Base-by-base conservation (phyloP, 2,113 vertebrate genomes). In the Marmota flaviventris region DNA sequence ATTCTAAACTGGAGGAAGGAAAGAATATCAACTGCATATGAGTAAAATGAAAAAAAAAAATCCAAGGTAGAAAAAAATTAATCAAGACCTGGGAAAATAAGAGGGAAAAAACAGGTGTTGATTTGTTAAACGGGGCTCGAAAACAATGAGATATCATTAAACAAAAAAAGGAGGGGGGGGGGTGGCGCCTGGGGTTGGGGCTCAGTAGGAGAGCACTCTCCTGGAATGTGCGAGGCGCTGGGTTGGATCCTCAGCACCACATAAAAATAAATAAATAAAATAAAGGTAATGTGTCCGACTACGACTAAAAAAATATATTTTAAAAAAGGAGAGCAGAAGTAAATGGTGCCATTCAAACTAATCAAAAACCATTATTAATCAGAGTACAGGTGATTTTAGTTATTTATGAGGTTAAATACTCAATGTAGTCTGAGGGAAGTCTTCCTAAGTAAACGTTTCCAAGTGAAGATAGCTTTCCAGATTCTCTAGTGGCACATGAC, bases 51-150 rank as follows among this genome's bases (percentile, higher is more conserved):
- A 37, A 22, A 58, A 95, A 76, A 37, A 17, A 58, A 95, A 83
- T 77, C 63, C 58, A 93, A 84, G 75, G 61, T 53, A 78, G 14
- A 86, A 42, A 13, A 67, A 94, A 98, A 85, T 65, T 53, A 78
- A 86, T 37, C 17, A 51, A 93, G 39, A 6, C 20, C 20, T 39
- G n/a, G 45, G 69, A 83, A 39, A 89, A 58, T 27, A 8, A 83
- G 20, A 77, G 53, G 20, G 70, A n/a, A 93, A 84, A 32, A 84
- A 32, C 48, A 87, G 27, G 14, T 81, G 45, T 77, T 37, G 7
- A 39, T 78, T 56, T 92, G 51, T 67, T 79, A 70, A 87, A 69
- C 22, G 45, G 10, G 18, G 16, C 56, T 14, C 56, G 34, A 94
- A 51, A 83, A 39, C 34, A 39, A 75, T 0, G 6, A 89, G 78